Evolutionary conservation across 2,888 invertebrate species (phyloP).

Genomic region (Hedya salicella): DNA sequence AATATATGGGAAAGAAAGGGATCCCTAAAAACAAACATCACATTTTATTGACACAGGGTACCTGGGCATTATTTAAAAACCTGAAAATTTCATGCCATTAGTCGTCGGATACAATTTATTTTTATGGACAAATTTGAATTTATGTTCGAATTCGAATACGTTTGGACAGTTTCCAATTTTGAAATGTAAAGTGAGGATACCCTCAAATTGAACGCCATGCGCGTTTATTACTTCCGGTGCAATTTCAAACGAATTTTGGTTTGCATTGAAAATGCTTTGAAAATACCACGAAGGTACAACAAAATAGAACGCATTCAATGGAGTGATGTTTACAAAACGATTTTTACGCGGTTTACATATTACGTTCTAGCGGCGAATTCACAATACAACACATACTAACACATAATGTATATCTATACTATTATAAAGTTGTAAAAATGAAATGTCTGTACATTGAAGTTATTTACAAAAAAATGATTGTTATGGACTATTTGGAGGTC

Average conservation of each 20-base stretch:
- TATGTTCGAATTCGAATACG: constrained; percentile 37
- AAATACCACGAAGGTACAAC: neutral
- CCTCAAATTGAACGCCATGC: constrained; percentile 38
- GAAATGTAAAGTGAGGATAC: constrained; percentile 45
- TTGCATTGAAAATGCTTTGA: neutral
- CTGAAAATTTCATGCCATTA: constrained; percentile 30
- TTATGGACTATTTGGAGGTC: too few species aligned
- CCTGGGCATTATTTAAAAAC: constrained; percentile 29
- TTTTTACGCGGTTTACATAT: neutral
- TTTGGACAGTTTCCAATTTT: constrained; percentile 47
- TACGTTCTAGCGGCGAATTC: neutral
- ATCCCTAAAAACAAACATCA: constrained; percentile 1
- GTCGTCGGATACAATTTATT: constrained; percentile 42
- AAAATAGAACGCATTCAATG: neutral
- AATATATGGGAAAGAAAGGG: neutral
- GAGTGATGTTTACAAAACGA: neutral
- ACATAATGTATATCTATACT: too few species aligned
- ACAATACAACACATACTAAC: neutral
- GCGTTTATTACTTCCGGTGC: constrained; percentile 30
- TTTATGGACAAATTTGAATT: constrained; percentile 43
- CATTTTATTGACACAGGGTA: constrained; percentile 5
- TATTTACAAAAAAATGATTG: too few species aligned
- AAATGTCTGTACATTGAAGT: too few species aligned
- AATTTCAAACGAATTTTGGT: constrained; percentile 12
- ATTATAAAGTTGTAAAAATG: too few species aligned